Percentiles rank a stretch among this genome's conserved stretches.
These are phyloP conservation scores for Amazona vittata DNA, from an alignment of 2,113 vertebrate species.

Conservation along the genomic window DNA sequence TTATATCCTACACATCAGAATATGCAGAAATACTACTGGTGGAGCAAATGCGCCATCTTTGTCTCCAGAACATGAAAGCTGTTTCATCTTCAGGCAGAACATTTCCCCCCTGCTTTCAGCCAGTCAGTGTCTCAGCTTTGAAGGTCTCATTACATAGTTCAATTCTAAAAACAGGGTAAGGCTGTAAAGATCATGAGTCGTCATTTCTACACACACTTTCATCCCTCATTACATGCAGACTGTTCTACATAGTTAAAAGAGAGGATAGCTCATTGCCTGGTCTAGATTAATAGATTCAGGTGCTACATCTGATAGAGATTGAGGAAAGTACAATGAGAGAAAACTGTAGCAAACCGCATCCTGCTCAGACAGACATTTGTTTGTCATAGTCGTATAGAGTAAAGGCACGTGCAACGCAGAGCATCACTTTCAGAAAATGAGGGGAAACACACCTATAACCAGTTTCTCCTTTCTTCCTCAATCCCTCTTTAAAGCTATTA, in stretches of 20 bases:
- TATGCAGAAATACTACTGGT: neutral
- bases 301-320: neutral
- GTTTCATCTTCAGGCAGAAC: neutral
- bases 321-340: neutral
- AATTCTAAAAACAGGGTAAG: neutral
- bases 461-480: slow-evolving; percentile 17
- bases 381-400: neutral
- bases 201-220: neutral
- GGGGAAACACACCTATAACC: neutral
- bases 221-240: neutral
- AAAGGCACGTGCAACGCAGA: neutral
- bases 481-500: slow-evolving; percentile 7
- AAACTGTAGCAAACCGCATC: neutral
- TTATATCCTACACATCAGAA: neutral
- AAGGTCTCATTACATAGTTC: neutral
- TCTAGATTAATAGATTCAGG: neutral
- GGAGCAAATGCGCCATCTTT: accelerated
- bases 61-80: neutral
- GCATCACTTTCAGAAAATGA: neutral
- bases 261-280: neutral
- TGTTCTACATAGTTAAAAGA: neutral
- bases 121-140: neutral
- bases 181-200: neutral
- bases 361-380: neutral
- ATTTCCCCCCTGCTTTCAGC: neutral